phyloP scores from a whole-genome alignment of 2,797 vertebrate species.

The Oryzias sinensis region DNA sequence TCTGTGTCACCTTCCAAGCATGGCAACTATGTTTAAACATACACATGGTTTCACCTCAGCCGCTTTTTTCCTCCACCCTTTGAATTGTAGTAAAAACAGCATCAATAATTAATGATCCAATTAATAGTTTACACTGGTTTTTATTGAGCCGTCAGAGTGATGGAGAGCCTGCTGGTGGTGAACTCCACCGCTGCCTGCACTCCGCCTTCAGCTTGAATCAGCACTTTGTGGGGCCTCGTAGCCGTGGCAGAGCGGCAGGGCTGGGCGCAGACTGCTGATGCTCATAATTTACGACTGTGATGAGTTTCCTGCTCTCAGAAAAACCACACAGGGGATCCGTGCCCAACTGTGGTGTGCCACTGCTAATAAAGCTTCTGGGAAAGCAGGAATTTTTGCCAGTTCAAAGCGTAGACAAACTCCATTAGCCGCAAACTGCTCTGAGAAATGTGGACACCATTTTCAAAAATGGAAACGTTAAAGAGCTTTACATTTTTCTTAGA shows the following conservation, averaged over 20 bases:
- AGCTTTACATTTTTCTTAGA: no score
- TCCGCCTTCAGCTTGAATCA: conserved; percentile 76
- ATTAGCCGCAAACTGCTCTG: no score
- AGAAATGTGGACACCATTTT: no score
- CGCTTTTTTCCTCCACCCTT: conserved; percentile 58
- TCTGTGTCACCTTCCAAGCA: conserved; percentile 34
- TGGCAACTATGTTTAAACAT: conserved; percentile 60
- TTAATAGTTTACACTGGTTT: conserved; percentile 87
- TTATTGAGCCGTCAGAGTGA: conserved; percentile 88
- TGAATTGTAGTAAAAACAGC: conserved; percentile 78
- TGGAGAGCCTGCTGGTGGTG: conserved; percentile 74
- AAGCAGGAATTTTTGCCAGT: conserved; percentile 16
- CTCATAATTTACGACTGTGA: conserved; percentile 70
- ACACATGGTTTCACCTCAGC: conserved; percentile 57
- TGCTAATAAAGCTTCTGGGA: conserved; percentile 60
- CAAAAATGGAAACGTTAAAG: no score
- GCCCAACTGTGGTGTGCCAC: conserved; percentile 55
- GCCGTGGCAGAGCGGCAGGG: conserved; percentile 53
- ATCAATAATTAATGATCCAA: conserved; percentile 89
- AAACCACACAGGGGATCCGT: conserved; percentile 61
- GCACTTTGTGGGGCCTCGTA: conserved; percentile 69
- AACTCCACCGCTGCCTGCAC: conserved; percentile 59
- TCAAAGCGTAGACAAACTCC: no score
- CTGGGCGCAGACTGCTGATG: conserved; percentile 67
- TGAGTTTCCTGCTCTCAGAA: conserved; percentile 71